Evolutionary conservation across 2,888 invertebrate species (phyloP), one percentile per base, ranked within the genome.

Genomic region (Aspidiotus rigidus): DNA sequence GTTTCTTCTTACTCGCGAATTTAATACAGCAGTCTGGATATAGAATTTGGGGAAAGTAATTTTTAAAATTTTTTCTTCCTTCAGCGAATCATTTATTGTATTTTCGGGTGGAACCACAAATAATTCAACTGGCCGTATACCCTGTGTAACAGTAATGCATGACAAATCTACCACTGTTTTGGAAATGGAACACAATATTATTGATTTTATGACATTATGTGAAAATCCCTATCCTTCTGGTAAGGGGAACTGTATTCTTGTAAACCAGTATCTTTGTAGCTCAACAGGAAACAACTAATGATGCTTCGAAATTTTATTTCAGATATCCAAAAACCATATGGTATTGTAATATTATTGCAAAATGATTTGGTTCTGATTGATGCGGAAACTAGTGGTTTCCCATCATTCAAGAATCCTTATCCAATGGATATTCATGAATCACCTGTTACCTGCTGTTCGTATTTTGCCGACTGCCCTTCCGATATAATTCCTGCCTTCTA

Each of bases 351-450:
- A 75, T 85, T 99, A 72, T 87, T 99, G 75, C 94, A 95, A 82
- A 93, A 94, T 82, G 98, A 99, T 82, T 84, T 99, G 79, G 96
- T 99, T 78, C 90, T 98, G 77, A 93, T 99, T 79, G 99, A 99
- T 83, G 85, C 99, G 77, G 88, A 89, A 78, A 89, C 93, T 63
- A 86, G 90, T 71, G 97, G 97, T 78, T 99, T 96, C 82, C 98
- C 98, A 39, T 95, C 96, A 81, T 93, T 97, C 82, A 97, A 98
- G 81, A 97, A 97, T 83, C 99, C 98, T 59, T 98, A 99, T 82
- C 94, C 98, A 72, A 97, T 99, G 96, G 98, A 99, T 81, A 85
- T 99, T 75, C 98, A 99, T 83, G 98, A 99, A 82, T 95, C 96
- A 66, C 92, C 97, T 28, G 97, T 99, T 77, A 98, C 98, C 70